Evolutionary conservation across 2,113 vertebrate species (phyloP).

Genomic region (Semnopithecus entellus): DNA sequence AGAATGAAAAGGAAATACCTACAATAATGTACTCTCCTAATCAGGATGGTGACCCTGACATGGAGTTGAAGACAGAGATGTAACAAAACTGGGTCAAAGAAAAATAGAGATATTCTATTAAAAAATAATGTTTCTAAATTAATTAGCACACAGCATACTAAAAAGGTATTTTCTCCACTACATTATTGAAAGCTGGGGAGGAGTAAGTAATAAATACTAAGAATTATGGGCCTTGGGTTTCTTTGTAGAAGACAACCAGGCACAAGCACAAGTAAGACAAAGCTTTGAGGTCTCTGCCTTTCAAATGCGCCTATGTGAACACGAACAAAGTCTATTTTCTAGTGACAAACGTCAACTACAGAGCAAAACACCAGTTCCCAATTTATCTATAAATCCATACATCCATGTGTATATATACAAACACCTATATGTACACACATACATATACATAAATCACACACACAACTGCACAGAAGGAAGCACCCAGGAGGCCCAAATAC

Average conservation of each 20-base stretch:
- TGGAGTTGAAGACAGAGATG: not conserved
- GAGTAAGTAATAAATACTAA: not conserved
- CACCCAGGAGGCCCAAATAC: not conserved
- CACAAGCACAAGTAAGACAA: not conserved
- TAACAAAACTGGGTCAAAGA: not conserved
- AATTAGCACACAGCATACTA: not conserved
- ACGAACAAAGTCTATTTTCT: not conserved
- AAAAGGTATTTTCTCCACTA: not conserved
- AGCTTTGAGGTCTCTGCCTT: not conserved
- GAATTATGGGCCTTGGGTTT: not conserved
- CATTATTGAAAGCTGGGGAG: not conserved
- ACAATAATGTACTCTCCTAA: not conserved
- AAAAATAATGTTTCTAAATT: not conserved
- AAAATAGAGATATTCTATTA: not conserved
- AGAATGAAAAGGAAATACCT: not conserved
- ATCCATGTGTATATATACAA: not conserved
- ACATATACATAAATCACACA: not conserved
- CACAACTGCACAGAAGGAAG: not conserved
- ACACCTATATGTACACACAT: too few relatives aligned
- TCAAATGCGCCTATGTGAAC: not conserved
- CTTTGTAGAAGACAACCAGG: not conserved
- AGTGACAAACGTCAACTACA: not conserved
- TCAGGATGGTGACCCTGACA: not conserved
- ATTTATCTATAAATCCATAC: not conserved
- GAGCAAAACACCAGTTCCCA: accelerated